Evolutionary conservation across 2,888 invertebrate species (phyloP).

Genomic region (Hydriomena furcata): DNA sequence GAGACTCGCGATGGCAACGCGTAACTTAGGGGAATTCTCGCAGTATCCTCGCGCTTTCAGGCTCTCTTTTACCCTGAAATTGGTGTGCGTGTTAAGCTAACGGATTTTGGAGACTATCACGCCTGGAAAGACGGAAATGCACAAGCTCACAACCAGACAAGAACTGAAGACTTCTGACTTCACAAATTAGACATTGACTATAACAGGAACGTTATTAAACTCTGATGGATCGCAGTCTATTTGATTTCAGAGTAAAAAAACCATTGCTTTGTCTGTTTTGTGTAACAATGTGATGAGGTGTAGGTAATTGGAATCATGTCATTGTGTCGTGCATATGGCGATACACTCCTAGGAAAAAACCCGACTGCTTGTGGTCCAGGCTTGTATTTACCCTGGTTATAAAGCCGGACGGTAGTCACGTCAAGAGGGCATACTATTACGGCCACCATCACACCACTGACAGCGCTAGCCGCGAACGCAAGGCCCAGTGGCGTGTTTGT

Average conservation of each 20-base stretch:
- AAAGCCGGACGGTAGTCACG: conserved; percentile 92
- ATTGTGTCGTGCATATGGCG: too few species aligned
- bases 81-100: conserved; percentile 11
- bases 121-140: too few species aligned
- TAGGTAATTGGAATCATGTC: too few species aligned
- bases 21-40: conserved; percentile 81
- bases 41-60: conserved; percentile 59
- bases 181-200: too few species aligned
- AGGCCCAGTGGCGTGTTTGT: conserved; percentile 61
- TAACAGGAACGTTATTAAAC: too few species aligned
- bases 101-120: background rate
- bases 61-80: conserved; percentile 67
- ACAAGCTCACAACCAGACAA: too few species aligned
- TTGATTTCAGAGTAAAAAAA: too few species aligned
- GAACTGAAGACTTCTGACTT: too few species aligned
- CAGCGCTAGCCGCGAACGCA: conserved; percentile 85
- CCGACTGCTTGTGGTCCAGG: conserved; percentile 9
- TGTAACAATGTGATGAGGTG: too few species aligned
- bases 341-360: background rate
- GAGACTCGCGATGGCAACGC: conserved; percentile 89
- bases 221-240: too few species aligned
- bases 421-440: conserved; percentile 94
- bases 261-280: too few species aligned
- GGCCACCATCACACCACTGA: conserved; percentile 90
- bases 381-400: conserved; percentile 89